Evolutionary conservation across 2,113 vertebrate genomes (phyloP), one percentile per base, ranked within the genome.

Genomic region (Struthio camelus): DNA sequence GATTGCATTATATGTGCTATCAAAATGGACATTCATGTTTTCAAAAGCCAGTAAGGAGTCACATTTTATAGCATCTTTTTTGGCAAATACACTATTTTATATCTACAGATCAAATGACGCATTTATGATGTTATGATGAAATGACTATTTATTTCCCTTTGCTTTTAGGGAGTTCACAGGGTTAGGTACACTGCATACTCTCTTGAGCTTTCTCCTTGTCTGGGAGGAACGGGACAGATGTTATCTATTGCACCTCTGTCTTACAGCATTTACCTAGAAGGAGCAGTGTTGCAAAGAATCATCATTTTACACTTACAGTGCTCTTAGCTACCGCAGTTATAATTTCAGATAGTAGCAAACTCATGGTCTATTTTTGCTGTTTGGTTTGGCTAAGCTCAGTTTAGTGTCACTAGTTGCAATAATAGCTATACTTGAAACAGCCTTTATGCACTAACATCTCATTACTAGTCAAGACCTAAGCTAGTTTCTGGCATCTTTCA

Each of bases 261-360:
- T 46, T 77, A n/a, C 5, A 77, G 15, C 48, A 66, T 83, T 80
- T 58, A 75, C 36, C 95, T 86, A 79, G 46, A 72, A 94, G 56
- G 34, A 94, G 70, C 10, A 64, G 40, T 40, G 8, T 59, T 97
- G 83, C 17, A 62, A 90, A 94, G 42, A 48, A 14, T 92, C 17
- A 62, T 27, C 1, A 44, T 14, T 12, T 91, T 95, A 40, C 81
- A 91, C 10, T 87, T 91, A 61, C 70, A 88, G 78, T 90, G 70
- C 14, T 83, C 25, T 90, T 30, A 77, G 42, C 44, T 94, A 81
- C 89, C 94, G 64, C 90, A 72, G 32, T 89, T 94, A 90, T 80
- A 88, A 20, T 87, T 79, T 97, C 71, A 94, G 54, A 88, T 67
- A 93, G 80, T 71, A 94, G 46, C 7, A 91, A 80, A 93, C 84